Evolutionary conservation across 2,113 vertebrate genomes (phyloP).

Genomic region (Colius striatus): DNA sequence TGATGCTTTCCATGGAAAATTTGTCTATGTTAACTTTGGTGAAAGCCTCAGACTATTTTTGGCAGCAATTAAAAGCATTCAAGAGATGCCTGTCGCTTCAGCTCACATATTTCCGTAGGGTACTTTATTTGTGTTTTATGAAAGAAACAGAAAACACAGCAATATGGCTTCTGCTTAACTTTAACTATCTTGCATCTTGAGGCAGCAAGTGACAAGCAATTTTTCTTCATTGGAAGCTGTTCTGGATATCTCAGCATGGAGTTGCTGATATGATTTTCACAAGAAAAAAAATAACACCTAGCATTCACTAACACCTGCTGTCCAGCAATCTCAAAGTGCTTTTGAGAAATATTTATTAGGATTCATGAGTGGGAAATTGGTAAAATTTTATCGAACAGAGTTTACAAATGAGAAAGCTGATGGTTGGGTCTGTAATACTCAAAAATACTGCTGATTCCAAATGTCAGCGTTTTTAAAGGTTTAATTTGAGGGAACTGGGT

Average conservation of each 20-base stretch:
- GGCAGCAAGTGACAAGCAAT: constrained; percentile 60
- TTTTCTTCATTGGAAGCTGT: constrained; percentile 58
- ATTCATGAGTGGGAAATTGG: neutral
- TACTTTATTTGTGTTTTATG: constrained; percentile 55
- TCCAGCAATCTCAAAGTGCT: neutral
- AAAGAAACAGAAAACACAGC: constrained; percentile 46
- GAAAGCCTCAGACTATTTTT: constrained; percentile 52
- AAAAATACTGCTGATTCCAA: neutral
- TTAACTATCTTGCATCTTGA: neutral
- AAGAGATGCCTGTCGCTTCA: constrained; percentile 56
- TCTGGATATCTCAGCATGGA: neutral
- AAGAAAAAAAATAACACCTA: neutral
- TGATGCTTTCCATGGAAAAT: constrained; percentile 43
- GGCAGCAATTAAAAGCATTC: constrained; percentile 68
- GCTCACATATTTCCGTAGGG: constrained; percentile 41
- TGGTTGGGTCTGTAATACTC: neutral
- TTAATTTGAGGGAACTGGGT: neutral
- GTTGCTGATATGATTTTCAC: constrained; percentile 1
- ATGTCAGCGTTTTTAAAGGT: neutral
- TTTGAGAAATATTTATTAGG: neutral
- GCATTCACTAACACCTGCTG: neutral
- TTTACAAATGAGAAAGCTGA: neutral
- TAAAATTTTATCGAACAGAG: neutral
- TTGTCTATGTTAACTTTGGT: constrained; percentile 37
- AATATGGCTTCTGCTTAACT: constrained; percentile 54